phyloP scores from a whole-genome alignment of 2,888 invertebrate species.

The Rhagonycha lutea region DNA sequence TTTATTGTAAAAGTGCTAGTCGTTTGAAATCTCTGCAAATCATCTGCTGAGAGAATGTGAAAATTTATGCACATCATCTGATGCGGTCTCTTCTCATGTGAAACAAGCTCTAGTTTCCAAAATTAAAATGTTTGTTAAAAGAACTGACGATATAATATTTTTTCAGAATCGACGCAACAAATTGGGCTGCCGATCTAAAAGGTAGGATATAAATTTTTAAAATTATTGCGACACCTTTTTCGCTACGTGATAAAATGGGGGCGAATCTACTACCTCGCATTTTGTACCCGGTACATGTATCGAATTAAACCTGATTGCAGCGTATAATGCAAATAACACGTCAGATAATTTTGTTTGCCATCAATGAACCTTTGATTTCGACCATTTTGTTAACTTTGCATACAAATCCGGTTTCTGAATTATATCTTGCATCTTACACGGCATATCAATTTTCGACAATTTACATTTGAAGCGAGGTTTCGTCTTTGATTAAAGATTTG shows the following conservation, averaged over 20 bases:
- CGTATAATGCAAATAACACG: background rate
- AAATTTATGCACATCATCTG: background rate
- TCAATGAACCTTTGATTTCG: background rate
- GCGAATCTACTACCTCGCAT: background rate
- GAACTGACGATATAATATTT: background rate
- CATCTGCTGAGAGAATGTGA: too few species aligned
- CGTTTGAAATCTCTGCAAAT: background rate
- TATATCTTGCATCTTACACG: background rate
- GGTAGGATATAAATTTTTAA: background rate
- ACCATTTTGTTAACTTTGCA: slow-evolving; percentile 2
- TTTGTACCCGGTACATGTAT: background rate
- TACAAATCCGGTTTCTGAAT: background rate
- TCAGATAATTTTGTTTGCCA: background rate
- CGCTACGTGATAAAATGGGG: background rate
- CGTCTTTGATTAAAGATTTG: slow-evolving; percentile 8
- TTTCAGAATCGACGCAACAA: background rate
- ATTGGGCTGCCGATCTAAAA: background rate
- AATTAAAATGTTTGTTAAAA: background rate
- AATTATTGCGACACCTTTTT: background rate
- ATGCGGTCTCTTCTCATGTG: background rate
- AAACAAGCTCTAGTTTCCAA: background rate
- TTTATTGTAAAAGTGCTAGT: slow-evolving; percentile 4
- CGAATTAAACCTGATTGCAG: background rate
- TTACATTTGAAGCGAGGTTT: slow-evolving; percentile 5
- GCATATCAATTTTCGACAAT: slow-evolving; percentile 4